A percentile compares a stretch with the other conserved stretches of the same genome.
Conservation (phyloP, 2,888 invertebrate species). For the Mayetiola destructor region DNA sequence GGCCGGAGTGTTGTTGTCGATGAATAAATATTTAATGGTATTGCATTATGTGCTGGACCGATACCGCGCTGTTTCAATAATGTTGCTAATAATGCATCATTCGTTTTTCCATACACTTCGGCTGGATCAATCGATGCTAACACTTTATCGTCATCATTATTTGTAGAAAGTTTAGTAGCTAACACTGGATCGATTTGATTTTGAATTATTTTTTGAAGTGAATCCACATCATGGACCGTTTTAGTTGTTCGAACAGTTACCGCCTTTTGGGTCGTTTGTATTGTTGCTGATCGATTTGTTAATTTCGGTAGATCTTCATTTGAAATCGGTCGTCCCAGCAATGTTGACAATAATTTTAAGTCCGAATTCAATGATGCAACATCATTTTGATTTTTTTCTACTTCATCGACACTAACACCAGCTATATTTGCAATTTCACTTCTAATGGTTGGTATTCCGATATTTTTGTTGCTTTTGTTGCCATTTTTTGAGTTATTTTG, state of each 20-base stretch:
- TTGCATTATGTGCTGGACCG: slow-evolving; percentile 42
- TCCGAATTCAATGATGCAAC: slow-evolving; percentile 23
- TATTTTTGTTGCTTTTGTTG: slow-evolving; percentile 14
- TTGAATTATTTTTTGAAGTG: slow-evolving; percentile 20
- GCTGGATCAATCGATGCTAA: slow-evolving; percentile 1
- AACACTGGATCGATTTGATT: slow-evolving; percentile 13
- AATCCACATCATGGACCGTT: slow-evolving; percentile 21
- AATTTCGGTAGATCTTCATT: slow-evolving; percentile 21
- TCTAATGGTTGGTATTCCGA: not conserved
- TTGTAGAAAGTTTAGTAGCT: slow-evolving; percentile 28
- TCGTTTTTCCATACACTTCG: slow-evolving; percentile 41
- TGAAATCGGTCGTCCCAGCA: slow-evolving; percentile 24
- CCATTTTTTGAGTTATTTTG: not conserved
- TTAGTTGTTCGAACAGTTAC: slow-evolving; percentile 25
- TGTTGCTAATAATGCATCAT: slow-evolving; percentile 55
- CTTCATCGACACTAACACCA: slow-evolving; percentile 19
- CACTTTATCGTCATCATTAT: slow-evolving; percentile 35
- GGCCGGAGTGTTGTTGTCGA: not conserved
- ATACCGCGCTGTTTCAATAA: slow-evolving; percentile 57
- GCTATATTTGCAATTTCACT: slow-evolving; percentile 21
- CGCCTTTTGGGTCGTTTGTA: slow-evolving; percentile 15
- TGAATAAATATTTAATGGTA: slow-evolving; percentile 20
- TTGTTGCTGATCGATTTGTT: slow-evolving; percentile 17
- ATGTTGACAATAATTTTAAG: slow-evolving; percentile 23
- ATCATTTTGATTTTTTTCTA: slow-evolving; percentile 21